Conservation (phyloP, 1,140 invertebrate species). For the Bactericera cockerelli region DNA sequence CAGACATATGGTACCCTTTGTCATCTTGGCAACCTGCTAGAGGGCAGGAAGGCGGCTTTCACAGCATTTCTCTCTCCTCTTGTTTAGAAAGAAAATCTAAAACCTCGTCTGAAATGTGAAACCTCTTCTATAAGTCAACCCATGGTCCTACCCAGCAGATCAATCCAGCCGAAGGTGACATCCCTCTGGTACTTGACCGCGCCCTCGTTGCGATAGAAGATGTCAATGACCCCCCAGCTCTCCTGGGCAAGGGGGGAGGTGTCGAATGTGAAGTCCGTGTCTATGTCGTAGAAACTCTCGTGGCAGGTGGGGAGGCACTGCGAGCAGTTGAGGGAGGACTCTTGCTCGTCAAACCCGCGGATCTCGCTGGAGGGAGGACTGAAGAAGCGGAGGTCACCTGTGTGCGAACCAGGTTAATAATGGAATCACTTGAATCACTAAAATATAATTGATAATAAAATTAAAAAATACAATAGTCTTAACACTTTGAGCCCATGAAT, state of each 20-base stretch:
- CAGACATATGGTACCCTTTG: too few relatives aligned
- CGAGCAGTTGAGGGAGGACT: conserved; percentile 21
- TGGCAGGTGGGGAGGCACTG: conserved; percentile 24
- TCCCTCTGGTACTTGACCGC: conserved; percentile 24
- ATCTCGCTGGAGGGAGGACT: conserved; percentile 19
- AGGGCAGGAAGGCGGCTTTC: too few relatives aligned
- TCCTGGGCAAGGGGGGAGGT: conserved; percentile 16
- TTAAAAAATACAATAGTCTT: too few relatives aligned
- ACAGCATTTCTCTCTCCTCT: too few relatives aligned
- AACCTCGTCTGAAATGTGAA: too few relatives aligned
- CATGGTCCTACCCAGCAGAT: conserved; percentile 24
- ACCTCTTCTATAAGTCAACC: too few relatives aligned
- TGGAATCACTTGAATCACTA: not conserved
- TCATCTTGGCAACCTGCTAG: too few relatives aligned
- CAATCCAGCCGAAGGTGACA: conserved; percentile 24
- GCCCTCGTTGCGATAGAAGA: conserved; percentile 23
- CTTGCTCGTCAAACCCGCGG: conserved; percentile 16
- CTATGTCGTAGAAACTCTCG: conserved; percentile 22
- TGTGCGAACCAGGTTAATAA: conserved; percentile 14
- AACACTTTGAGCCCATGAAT: too few relatives aligned
- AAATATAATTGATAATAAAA: not conserved
- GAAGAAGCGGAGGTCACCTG: conserved; percentile 21
- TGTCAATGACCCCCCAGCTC: conserved; percentile 20
- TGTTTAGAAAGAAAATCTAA: too few relatives aligned
- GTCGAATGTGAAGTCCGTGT: conserved; percentile 19